Evolutionary conservation across 2,888 invertebrate genomes (phyloP).

Genomic region (Habrosyne pyritoides): DNA sequence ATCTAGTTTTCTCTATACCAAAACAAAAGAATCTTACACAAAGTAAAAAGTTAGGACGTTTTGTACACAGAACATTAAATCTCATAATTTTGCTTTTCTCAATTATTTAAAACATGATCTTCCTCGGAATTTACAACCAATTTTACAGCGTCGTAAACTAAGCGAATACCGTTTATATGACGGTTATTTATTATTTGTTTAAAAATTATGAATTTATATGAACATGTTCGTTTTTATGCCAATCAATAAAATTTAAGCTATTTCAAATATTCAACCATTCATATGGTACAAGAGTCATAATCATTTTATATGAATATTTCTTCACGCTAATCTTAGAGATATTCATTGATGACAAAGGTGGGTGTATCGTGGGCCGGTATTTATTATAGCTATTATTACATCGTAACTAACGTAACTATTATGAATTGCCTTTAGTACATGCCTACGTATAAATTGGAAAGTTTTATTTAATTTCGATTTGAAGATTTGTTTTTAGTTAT

Average conservation of each 20-base stretch:
- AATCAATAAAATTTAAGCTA: constrained; percentile 15
- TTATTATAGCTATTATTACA: constrained; percentile 42
- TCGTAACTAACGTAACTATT: constrained; percentile 27
- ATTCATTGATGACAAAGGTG: constrained; percentile 31
- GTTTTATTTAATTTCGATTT: constrained; percentile 11
- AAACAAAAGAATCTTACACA: too few species aligned
- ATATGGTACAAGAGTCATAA: constrained; percentile 17
- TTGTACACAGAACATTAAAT: too few species aligned
- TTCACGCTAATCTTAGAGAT: constrained; percentile 22
- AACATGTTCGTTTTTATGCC: neutral
- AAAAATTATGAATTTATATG: neutral
- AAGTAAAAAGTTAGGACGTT: too few species aligned
- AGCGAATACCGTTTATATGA: neutral
- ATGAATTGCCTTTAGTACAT: constrained; percentile 31
- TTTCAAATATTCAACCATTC: constrained; percentile 19
- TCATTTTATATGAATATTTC: constrained; percentile 25
- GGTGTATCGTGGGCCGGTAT: constrained; percentile 49
- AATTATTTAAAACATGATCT: too few species aligned
- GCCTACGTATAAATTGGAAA: constrained; percentile 22
- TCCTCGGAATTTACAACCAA: neutral
- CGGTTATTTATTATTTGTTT: too few species aligned
- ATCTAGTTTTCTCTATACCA: too few species aligned
- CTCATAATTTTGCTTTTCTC: too few species aligned
- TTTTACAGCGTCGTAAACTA: neutral
- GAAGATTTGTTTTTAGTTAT: neutral